Percentiles rank a stretch among this genome's conserved stretches.
phyloP scores from a whole-genome alignment of 23 tunicate species.

The Ciona savignyi region DNA sequence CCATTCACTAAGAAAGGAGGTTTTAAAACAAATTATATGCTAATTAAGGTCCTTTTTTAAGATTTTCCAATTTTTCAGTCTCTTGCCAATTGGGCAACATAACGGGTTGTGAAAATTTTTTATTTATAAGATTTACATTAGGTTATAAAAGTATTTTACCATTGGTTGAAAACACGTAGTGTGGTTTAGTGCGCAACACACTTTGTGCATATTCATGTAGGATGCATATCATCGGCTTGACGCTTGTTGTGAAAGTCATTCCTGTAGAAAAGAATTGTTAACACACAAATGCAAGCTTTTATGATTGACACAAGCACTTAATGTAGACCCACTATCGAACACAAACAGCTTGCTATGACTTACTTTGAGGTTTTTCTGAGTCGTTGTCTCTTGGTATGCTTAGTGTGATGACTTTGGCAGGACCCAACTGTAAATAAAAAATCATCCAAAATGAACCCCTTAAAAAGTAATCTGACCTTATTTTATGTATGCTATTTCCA shows the following conservation, averaged over 20 bases:
- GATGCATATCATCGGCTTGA: conserved; percentile 59
- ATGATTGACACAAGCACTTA: no score
- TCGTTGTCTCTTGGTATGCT: conserved; percentile 15
- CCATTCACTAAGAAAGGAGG: no score
- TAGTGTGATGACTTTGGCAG: conserved; percentile 23
- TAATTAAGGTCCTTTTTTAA: no score
- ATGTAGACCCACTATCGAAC: no score
- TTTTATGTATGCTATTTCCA: no score
- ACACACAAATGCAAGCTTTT: not conserved
- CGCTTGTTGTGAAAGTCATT: conserved; percentile 35
- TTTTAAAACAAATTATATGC: no score
- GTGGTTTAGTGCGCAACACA: conserved; percentile 37
- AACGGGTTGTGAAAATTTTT: no score
- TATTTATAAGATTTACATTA: no score
- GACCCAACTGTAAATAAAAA: conserved; percentile 11
- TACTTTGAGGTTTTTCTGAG: conserved; percentile 20
- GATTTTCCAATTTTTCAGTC: no score
- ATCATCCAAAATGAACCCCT: not conserved
- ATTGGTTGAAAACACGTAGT: conserved; percentile 33
- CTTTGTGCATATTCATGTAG: conserved; percentile 77
- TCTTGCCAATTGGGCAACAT: no score
- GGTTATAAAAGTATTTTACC: conserved; percentile 16
- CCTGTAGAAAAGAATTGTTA: conserved; percentile 14
- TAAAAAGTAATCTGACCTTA: no score
- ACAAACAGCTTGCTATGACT: no score